Base-by-base conservation (phyloP, 2,797 vertebrate species). In the Yasuhikotakia modesta region DNA sequence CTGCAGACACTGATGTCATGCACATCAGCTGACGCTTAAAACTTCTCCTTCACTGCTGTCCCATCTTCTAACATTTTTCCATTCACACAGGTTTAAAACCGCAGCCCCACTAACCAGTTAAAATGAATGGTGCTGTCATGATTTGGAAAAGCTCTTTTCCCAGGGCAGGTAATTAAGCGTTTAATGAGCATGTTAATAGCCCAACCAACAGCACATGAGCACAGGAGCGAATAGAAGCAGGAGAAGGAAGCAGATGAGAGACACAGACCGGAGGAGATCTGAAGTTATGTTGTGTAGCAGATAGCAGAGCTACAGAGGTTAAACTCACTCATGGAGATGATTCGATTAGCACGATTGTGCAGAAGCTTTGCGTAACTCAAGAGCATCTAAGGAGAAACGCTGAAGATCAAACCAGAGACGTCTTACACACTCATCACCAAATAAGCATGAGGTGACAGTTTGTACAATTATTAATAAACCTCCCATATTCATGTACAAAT, bases 241-340 rank as follows among this genome's bases (percentile, higher is more conserved):
- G n/a, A n/a, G n/a, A n/a, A 14, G 10, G 0, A 17, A 16, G 52
- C n/a, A 71, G 61, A 64, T 55, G 50, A 63, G 48, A 50, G 45
- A n/a, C 39, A 32, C 60, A 65, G 60, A n/a, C 30, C 35, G 30
- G 27, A 61, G 14, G 5, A 61, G 58, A 68, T 50, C 60, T 71
- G 35, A 72, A 43, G 79, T 50, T 45, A 46, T 48, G 50, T 71
- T 72, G 72, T 76, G 70, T 21, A 81, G 79, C 79, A 81, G 74
- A 81, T 68, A 77, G 63, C 66, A 57, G 57, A 24, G 60, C 61
- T 61, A n/a, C 61, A 30, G 74, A 67, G 57, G 52, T 57, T 30
- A 71, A 30, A 89, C 72, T 87, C 90, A 91, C 89, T 90, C 91
- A 92, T 89, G 90, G 87, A 83, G 85, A 92, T 92, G 90, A 93